Percentiles rank a stretch among this genome's conserved stretches.
phyloP scores from a whole-genome alignment of 2,888 invertebrate species.

The Orthosia gracilis region DNA sequence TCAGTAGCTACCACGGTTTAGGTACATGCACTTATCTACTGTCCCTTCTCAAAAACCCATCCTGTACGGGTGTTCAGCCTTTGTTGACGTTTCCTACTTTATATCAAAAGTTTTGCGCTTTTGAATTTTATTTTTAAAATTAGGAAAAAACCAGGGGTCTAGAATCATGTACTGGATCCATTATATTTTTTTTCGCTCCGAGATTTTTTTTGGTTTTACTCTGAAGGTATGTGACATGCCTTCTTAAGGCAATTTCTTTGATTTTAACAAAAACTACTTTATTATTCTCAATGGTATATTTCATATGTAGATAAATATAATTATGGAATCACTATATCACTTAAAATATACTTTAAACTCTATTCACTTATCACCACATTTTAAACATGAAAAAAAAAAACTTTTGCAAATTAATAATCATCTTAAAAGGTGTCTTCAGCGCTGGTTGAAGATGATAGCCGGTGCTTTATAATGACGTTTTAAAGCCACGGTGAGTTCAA shows the following conservation, averaged over 20 bases:
- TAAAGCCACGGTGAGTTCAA: background rate
- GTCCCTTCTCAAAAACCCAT: no score
- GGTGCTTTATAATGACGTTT: background rate
- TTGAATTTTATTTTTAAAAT: no score
- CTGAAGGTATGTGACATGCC: background rate
- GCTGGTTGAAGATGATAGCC: background rate
- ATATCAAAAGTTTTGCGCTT: no score
- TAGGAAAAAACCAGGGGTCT: no score
- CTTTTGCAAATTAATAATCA: background rate
- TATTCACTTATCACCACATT: conserved; percentile 34
- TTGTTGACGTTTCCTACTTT: no score
- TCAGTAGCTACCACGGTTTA: no score
- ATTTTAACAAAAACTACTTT: conserved; percentile 24
- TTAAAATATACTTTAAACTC: conserved; percentile 12
- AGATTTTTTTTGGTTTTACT: background rate
- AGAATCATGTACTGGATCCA: no score
- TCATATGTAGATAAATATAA: conserved; percentile 34
- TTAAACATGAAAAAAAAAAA: conserved; percentile 7
- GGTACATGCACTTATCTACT: no score
- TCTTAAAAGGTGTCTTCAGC: background rate
- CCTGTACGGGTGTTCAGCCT: no score
- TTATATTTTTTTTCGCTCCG: no score
- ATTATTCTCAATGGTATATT: conserved; percentile 39
- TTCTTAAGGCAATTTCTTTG: background rate
- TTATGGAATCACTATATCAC: conserved; percentile 46